These are phyloP conservation scores for Corythoichthys haematopterus DNA, from an alignment of 2,113 vertebrate species.

Conservation along the genomic window DNA sequence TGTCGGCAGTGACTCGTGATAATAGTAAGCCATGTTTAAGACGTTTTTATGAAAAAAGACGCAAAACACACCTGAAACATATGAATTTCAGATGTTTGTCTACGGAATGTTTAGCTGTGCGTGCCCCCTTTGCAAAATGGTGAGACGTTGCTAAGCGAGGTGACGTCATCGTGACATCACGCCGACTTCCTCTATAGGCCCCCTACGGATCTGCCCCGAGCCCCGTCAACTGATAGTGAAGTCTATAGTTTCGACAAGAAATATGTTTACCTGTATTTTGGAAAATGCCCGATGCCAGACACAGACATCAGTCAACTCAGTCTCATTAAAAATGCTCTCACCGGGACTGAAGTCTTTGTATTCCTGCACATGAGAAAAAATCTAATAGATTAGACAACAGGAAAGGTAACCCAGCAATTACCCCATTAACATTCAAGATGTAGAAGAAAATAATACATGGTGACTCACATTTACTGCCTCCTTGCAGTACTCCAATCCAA, in stretches of 20 bases:
- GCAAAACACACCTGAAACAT: too few relatives aligned
- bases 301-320: constrained; percentile 88
- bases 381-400: neutral
- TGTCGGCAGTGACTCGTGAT: too few relatives aligned
- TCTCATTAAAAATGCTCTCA: constrained; percentile 90
- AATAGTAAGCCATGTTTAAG: too few relatives aligned
- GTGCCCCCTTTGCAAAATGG: too few relatives aligned
- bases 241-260: neutral
- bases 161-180: too few relatives aligned
- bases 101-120: too few relatives aligned
- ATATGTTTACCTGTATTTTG: constrained; percentile 84
- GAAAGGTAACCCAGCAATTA: neutral
- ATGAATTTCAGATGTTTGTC: too few relatives aligned
- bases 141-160: too few relatives aligned
- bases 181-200: too few relatives aligned
- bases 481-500: constrained; percentile 96
- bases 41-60: too few relatives aligned
- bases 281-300: constrained; percentile 91
- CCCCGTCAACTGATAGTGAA: too few relatives aligned
- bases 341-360: constrained; percentile 94
- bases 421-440: neutral
- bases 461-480: constrained; percentile 91
- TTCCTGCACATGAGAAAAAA: constrained; percentile 68
- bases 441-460: neutral
- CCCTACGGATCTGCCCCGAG: too few relatives aligned